Conservation (phyloP, 2,888 invertebrate genomes). For the Cordylochernes scorpioides region DNA sequence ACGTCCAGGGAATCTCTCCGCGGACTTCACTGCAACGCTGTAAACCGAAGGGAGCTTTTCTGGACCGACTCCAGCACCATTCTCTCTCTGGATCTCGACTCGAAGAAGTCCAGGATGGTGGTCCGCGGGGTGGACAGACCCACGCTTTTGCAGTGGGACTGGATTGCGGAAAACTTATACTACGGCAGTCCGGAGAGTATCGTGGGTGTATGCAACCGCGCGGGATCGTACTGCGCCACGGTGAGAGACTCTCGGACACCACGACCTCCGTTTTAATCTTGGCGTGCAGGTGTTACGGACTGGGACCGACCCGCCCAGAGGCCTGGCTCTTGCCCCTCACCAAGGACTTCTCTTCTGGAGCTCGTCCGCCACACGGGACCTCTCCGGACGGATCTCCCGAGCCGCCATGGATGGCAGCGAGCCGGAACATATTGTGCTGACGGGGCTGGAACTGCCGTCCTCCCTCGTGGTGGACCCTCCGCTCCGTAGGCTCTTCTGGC, state of each 20-base stretch:
- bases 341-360: too few species aligned
- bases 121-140: conserved; percentile 7
- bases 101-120: too few species aligned
- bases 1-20: too few species aligned
- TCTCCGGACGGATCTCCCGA: conserved; percentile 41
- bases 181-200: conserved; percentile 43
- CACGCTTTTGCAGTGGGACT: conserved; percentile 14
- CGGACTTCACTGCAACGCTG: too few species aligned
- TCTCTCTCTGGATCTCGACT: not conserved
- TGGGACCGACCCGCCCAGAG: conserved; percentile 24
- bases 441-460: conserved; percentile 44
- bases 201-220: conserved; percentile 42
- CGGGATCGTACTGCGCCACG: conserved; percentile 28
- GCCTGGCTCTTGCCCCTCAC: conserved; percentile 28
- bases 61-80: conserved; percentile 33
- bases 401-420: conserved; percentile 75
- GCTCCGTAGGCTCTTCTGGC: conserved; percentile 27
- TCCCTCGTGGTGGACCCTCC: conserved; percentile 33
- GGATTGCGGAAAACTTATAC: conserved; percentile 41
- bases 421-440: too few species aligned
- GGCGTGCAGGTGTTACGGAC: too few species aligned
- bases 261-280: too few species aligned
- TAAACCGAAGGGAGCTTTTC: conserved; percentile 1
- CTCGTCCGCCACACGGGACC: too few species aligned
- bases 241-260: conserved; percentile 20